Base-by-base conservation (phyloP, 2,113 vertebrate genomes). In the Strix uralensis region DNA sequence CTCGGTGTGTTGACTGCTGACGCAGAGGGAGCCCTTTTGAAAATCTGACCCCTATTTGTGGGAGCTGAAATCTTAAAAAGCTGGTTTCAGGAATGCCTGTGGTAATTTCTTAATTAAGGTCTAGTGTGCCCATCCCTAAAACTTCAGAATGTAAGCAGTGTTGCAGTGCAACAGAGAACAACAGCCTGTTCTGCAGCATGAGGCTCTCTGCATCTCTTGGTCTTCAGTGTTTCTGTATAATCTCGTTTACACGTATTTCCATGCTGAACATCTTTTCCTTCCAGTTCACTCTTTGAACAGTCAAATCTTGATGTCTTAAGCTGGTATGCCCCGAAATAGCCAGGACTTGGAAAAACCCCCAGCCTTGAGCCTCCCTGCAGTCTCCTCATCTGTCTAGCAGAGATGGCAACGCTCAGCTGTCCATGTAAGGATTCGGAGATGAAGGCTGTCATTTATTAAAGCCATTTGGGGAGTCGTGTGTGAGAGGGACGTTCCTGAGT, bases 361-460 rank as follows among this genome's bases (percentile, higher is more conserved):
- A 91, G 21, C 47, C 40, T 44, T 18, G 40, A 96, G 62, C 62
- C 46, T 91, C 81, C 58, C 79, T 18, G 19, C 3, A 2, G 72
- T 49, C 82, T 78, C 59, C 42, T 75, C 88, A 42, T 90, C 82
- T 89, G 72, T 34, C 36, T 59, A 2, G 5, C 80, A 69, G 95
- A 22, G 44, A 29, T 67, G 77, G 71, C 61, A 15, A 25, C 0
- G 65, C 83, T 94, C 82, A 16, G 67, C 80, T 94, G 44, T 2
- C 95, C 94, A 29, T 91, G 90, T 75, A 94, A 61, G 95, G 88
- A 2, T 49, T 49, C 0, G 3, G 70, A 88, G 84, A 86, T 79
- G 88, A 94, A 81, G 81, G 44, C 71, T 95, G 88, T 81, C 79
- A 19, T 74, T 97, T 87, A 94, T 97, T 96, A 94, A 92, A 96